Base-by-base conservation (phyloP, 2,888 invertebrate genomes). In the Xylota segnis region DNA sequence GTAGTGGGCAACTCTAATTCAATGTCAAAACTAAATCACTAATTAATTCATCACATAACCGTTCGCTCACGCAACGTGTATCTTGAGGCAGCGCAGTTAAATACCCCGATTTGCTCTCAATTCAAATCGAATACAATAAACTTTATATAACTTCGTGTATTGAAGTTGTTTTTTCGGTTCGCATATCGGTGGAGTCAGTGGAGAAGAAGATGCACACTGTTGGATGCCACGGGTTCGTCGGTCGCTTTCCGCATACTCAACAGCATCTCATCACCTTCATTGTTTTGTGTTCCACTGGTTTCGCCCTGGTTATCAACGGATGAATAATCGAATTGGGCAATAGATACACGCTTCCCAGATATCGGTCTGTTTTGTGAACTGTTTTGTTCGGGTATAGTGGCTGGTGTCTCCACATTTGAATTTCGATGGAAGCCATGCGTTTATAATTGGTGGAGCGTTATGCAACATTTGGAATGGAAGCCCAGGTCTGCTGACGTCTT, bases 251-350 rank as follows among this genome's bases (percentile, higher is more conserved):
- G 58, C 47, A 45, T 45, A 43, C 58, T 23, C 34, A 34, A 58
- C 32, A 43, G 40, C 10, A 45, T 10, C 47, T 52, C 37, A 16
- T 29, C 23, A 7, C 12, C 56, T 12, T 29, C 18, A 14, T 29
- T 32, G 32, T 34, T 7, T 54, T 43, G 5, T n/a, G 27, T 45
- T 34, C 40, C n/a, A 52, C 29, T 54, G 12, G 34, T 34, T 45
- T 45, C 12, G 47, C 45, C 34, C 56, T 54, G 45, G 16, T 32
- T 63, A 58, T 58, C 32, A 66, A 75, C 58, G 45, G 54, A 34
- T 23, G 56, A 66, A 56, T 66, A 58, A 75, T 75, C 47, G 16
- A 65, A 58, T 75, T 65, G 16, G 5, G 56, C 34, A 75, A 75
- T 37, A 56, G 29, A 70, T 18, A 23, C 43, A 32, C 14, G n/a